Evolutionary conservation across 2,888 invertebrate genomes (phyloP), one percentile per base, ranked within the genome.

Genomic region (Selenia dentaria): DNA sequence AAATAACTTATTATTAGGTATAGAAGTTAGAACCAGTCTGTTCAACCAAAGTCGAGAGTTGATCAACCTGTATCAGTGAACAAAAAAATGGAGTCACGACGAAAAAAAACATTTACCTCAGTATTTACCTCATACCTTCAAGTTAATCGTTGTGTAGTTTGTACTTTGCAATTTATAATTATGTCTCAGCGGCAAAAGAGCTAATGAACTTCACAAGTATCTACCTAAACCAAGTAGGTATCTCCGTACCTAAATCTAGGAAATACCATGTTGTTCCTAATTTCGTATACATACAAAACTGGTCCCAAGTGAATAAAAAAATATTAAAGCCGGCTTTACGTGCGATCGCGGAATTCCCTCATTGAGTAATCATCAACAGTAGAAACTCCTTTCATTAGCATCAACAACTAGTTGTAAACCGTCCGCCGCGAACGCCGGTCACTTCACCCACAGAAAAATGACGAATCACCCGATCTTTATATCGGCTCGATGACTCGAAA

Each of bases 301-400:
- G n/a, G 8, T 1, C 6, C 3, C 24, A 24, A n/a, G n/a, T n/a
- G n/a, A n/a, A n/a, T n/a, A n/a, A n/a, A n/a, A n/a, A n/a, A n/a
- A n/a, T n/a, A n/a, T n/a, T n/a, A n/a, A n/a, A n/a, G n/a, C n/a
- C n/a, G n/a, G n/a, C n/a, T n/a, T 48, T 32, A 50, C 54, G 57
- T 57, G 54, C 35, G 38, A 31, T 32, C 22, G 31, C 33, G 72
- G 74, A 67, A 73, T 70, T 74, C 70, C 77, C 75, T 72, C 52
- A 53, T 54, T 66, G 68, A 68, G 57, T 68, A 70, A 67, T 60
- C 51, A 62, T 40, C 45, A 29, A 8, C 27, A 12, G 41, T 49
- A 33, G 40, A 28, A 37, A 45, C 48, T 31, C 27, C 47, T 57
- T 46, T 46, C 46, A 50, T 24, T 36, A 29, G 34, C 39, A 50